Evolutionary conservation across 1,140 invertebrate species (phyloP).

Genomic region (Macrotrachela quadricornifera): DNA sequence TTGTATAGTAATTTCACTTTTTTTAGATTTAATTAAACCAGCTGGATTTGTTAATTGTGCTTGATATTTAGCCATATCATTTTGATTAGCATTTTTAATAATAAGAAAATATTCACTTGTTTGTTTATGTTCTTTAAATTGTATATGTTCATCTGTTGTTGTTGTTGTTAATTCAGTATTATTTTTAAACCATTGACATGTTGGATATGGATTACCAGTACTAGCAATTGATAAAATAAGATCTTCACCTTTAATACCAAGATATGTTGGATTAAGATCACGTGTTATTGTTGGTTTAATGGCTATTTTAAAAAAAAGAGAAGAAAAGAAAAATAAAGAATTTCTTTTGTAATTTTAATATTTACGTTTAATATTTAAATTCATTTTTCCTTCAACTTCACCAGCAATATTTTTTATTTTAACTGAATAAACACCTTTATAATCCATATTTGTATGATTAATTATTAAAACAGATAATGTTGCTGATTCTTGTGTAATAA

Average conservation of each 20-base stretch:
- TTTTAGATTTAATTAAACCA: constrained; percentile 30
- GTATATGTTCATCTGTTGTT: not conserved
- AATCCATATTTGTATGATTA: not conserved
- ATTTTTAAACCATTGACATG: constrained; percentile 3
- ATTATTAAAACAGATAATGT: constrained; percentile 25
- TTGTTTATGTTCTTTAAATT: not conserved
- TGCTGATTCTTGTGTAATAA: not conserved
- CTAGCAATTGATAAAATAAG: too few species aligned
- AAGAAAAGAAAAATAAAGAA: too few species aligned
- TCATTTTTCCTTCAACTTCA: not conserved
- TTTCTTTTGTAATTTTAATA: too few species aligned
- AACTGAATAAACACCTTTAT: not conserved
- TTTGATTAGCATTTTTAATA: constrained; percentile 52
- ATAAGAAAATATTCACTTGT: constrained; percentile 35
- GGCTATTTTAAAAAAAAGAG: not conserved
- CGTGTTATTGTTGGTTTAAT: not conserved
- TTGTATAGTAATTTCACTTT: too few species aligned
- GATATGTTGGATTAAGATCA: not conserved
- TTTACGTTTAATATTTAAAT: not conserved
- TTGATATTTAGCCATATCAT: constrained; percentile 65
- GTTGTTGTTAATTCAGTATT: constrained; percentile 23
- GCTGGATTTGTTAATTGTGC: constrained; percentile 66
- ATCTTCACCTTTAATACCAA: constrained; percentile 7
- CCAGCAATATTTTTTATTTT: constrained; percentile 1
- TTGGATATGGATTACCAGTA: not conserved